Conservation (phyloP, 2,888 invertebrate genomes). For the Drosophila algonquin region DNA sequence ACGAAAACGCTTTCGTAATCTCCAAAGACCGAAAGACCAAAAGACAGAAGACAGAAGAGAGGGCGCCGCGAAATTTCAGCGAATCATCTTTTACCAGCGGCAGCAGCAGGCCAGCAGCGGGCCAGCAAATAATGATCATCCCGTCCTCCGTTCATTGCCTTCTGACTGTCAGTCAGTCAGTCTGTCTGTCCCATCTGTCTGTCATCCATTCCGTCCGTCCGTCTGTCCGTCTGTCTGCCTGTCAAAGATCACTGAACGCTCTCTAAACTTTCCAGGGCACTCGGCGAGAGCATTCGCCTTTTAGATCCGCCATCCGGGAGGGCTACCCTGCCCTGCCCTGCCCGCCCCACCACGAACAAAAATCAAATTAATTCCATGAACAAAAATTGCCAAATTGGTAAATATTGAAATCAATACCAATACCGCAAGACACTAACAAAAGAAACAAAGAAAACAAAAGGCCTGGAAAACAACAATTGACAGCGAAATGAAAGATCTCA, state of each 20-base stretch:
- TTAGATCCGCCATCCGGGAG: constrained; percentile 35
- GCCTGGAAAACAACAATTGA: constrained; percentile 30
- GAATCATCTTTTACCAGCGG: constrained; percentile 36
- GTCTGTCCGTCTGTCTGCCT: constrained; percentile 23
- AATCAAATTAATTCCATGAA: constrained; percentile 62
- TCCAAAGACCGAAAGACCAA: constrained; percentile 17
- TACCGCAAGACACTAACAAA: constrained; percentile 21
- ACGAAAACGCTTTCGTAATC: constrained; percentile 36
- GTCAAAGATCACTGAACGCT: constrained; percentile 67
- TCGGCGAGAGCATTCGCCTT: constrained; percentile 60
- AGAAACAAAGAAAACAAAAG: constrained; percentile 3
- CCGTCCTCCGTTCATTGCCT: constrained; percentile 44
- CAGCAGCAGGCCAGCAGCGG: constrained; percentile 1
- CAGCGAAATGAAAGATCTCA: constrained; percentile 14
- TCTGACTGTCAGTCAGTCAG: constrained; percentile 22
- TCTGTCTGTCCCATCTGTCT: neutral
- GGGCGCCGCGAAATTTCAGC: constrained; percentile 21
- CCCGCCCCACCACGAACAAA: constrained; percentile 21
- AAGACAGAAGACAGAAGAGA: neutral
- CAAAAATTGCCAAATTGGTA: constrained; percentile 60
- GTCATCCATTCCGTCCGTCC: too few species aligned
- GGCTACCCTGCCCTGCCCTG: too few species aligned
- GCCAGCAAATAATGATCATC: neutral
- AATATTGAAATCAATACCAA: constrained; percentile 62
- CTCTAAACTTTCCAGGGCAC: constrained; percentile 51